Conservation (phyloP, 1,140 invertebrate species). For the Reticulitermes speratus region DNA sequence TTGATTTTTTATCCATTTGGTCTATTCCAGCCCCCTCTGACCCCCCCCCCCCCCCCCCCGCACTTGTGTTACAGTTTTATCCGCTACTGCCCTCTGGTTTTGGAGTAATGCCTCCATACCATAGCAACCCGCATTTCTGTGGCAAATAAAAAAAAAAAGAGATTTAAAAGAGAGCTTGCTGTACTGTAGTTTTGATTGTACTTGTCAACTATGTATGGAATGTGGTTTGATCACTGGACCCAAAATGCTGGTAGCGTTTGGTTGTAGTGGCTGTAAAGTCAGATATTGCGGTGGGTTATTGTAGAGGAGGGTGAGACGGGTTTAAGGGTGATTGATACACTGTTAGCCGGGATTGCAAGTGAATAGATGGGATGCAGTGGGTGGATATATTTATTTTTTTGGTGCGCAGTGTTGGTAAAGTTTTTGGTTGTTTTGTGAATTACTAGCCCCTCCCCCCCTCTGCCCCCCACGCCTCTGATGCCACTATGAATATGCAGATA, state of each 20-base stretch:
- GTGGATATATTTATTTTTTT: background rate
- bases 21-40: background rate
- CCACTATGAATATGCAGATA: conserved; percentile 6
- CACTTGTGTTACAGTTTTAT: conserved; percentile 1
- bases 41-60: background rate
- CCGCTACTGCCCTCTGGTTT: background rate
- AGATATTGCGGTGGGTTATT: conserved; percentile 18
- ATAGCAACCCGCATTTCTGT: conserved; percentile 14
- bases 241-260: conserved; percentile 6
- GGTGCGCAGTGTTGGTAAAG: background rate
- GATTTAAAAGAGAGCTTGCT: conserved; percentile 1
- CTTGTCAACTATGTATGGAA: conserved; percentile 12
- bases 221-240: conserved; percentile 14
- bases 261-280: conserved; percentile 7
- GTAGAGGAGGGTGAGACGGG: background rate
- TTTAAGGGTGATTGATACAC: background rate
- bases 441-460: background rate
- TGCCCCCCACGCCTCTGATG: background rate
- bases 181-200: conserved; percentile 1
- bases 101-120: conserved; percentile 3
- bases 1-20: conserved; percentile 19
- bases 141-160: conserved; percentile 3
- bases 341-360: conserved; percentile 4
- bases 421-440: conserved; percentile 17
- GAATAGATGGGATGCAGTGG: background rate